phyloP scores from a whole-genome alignment of 2,113 vertebrate genomes.

The Potamarius usumacintae region DNA sequence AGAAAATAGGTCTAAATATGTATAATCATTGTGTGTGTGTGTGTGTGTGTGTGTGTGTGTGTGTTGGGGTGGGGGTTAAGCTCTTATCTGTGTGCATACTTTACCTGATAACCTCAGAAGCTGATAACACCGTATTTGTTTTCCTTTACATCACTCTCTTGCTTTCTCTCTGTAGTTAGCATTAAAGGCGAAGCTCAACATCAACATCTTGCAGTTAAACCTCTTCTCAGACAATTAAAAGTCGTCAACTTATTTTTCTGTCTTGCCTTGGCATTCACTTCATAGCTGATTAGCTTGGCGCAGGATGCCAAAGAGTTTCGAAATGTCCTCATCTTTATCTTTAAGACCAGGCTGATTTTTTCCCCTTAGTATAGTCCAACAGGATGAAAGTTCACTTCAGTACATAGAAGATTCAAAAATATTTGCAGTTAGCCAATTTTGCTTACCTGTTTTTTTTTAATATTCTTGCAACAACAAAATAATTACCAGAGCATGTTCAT shows the following conservation, averaged over 20 bases:
- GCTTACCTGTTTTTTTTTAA: not conserved
- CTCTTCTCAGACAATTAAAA: not conserved
- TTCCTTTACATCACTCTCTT: constrained; percentile 26
- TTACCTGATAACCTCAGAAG: constrained; percentile 51
- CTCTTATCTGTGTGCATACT: constrained; percentile 48
- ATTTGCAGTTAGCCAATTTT: not conserved
- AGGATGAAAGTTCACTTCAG: not conserved
- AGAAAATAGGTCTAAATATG: not conserved
- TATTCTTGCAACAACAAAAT: constrained; percentile 4
- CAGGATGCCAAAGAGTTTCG: not conserved
- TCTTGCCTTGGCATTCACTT: not conserved
- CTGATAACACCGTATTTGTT: constrained; percentile 46
- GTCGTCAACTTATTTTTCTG: not conserved
- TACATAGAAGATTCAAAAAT: not conserved
- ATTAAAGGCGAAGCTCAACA: not conserved
- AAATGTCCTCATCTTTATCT: not conserved
- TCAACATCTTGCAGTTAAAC: not conserved
- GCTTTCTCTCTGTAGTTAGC: not conserved
- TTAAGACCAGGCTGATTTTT: not conserved
- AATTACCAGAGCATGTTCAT: not conserved
- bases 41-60: constrained; percentile 7
- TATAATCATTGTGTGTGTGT: constrained; percentile 1
- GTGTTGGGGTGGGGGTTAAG: constrained; percentile 4
- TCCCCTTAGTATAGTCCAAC: not conserved
- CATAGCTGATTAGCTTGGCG: not conserved